These are phyloP conservation scores for Hoplostethus atlanticus DNA, from an alignment of 2,797 vertebrate genomes.

Conservation along the genomic window DNA sequence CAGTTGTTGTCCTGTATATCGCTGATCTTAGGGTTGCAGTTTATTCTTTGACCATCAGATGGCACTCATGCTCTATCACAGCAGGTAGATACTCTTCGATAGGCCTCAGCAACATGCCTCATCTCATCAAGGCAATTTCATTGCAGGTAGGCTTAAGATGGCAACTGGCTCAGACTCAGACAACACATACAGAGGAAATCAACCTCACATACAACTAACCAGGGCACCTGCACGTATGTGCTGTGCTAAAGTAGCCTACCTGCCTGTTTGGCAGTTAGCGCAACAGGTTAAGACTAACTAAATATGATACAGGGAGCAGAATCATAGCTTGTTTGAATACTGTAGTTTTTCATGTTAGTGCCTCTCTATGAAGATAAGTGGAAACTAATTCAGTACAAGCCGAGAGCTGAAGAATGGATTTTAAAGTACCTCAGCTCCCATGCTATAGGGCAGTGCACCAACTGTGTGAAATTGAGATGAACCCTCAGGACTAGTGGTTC, in stretches of 20 bases:
- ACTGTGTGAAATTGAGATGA: too few species aligned
- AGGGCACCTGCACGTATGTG: neutral
- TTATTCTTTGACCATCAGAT: conserved; percentile 48
- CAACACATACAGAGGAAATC: neutral
- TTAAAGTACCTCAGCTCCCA: neutral
- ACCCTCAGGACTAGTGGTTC: too few species aligned
- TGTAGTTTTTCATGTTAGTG: neutral
- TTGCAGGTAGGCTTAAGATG: conserved; percentile 5
- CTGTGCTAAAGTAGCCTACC: neutral
- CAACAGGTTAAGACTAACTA: too few species aligned
- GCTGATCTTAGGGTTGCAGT: neutral
- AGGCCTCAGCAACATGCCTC: neutral
- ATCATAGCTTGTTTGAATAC: neutral
- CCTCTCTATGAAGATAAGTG: neutral
- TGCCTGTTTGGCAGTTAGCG: neutral
- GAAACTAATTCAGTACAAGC: neutral
- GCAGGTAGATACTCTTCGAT: neutral
- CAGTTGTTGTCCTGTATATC: neutral
- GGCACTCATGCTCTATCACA: conserved; percentile 42
- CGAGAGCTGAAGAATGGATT: neutral
- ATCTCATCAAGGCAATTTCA: conserved; percentile 15
- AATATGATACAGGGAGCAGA: too few species aligned
- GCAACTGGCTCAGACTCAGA: neutral
- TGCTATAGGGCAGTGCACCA: too few species aligned
- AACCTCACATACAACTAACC: neutral